phyloP scores from a whole-genome alignment of 2,888 invertebrate genomes.

The Lordiphosa fenestrarum region DNA sequence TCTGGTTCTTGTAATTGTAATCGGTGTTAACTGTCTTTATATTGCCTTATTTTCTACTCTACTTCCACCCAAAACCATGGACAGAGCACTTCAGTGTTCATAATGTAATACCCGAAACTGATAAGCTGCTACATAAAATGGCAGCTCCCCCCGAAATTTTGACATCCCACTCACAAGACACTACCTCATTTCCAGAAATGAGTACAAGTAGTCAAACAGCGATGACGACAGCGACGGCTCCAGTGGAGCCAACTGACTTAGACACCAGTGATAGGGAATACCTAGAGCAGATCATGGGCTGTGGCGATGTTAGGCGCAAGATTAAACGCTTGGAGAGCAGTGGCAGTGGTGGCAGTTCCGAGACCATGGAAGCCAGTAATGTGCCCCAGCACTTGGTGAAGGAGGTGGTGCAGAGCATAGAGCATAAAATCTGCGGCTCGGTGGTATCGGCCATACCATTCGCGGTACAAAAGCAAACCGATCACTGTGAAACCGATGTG shows the following conservation, averaged over 20 bases:
- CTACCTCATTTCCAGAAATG: conserved; percentile 79
- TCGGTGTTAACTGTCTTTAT: conserved; percentile 73
- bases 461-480: conserved; percentile 73
- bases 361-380: conserved; percentile 46
- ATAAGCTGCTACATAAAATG: conserved; percentile 73
- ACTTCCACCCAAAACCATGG: conserved; percentile 47
- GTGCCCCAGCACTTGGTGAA: conserved; percentile 79
- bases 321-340: conserved; percentile 81
- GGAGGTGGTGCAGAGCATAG: conserved; percentile 82
- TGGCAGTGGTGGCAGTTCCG: conserved; percentile 51
- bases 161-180: conserved; percentile 69
- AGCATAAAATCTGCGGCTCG: conserved; percentile 80
- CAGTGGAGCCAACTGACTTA: conserved; percentile 41
- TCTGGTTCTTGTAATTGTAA: conserved; percentile 47
- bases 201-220: conserved; percentile 76
- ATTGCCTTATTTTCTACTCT: conserved; percentile 69
- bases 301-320: conserved; percentile 83
- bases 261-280: conserved; percentile 65
- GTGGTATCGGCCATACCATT: conserved; percentile 65
- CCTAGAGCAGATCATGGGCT: conserved; percentile 72
- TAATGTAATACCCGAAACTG: conserved; percentile 72
- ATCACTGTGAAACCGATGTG: conserved; percentile 48
- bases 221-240: conserved; percentile 45
- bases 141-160: conserved; percentile 50
- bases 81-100: conserved; percentile 79